Percentiles rank a stretch among this genome's conserved stretches.
phyloP scores from a whole-genome alignment of 1,140 invertebrate species.

The Drepana arcuata region DNA sequence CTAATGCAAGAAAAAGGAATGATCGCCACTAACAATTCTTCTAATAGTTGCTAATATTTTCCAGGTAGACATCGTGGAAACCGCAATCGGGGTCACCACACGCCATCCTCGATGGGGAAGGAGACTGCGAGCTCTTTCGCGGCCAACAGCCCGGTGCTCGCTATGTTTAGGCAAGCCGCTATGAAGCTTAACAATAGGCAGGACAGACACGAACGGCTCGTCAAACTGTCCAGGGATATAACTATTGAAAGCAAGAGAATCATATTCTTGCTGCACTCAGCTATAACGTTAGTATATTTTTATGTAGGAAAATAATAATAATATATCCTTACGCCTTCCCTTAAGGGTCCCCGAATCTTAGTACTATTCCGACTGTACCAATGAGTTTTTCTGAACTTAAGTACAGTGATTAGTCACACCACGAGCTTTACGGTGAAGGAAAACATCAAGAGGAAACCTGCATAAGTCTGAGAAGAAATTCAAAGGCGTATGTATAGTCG shows the following conservation, averaged over 20 bases:
- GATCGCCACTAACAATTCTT: no score
- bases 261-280: constrained; percentile 89
- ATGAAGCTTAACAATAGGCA: constrained; percentile 83
- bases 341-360: no score
- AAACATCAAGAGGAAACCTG: no score
- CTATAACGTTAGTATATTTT: constrained; percentile 66
- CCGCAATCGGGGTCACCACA: constrained; percentile 28
- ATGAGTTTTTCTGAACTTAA: no score
- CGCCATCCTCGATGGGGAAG: constrained; percentile 31
- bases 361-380: no score
- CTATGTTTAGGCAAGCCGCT: constrained; percentile 80
- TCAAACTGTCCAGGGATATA: constrained; percentile 90
- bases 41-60: constrained; percentile 8
- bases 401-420: no score
- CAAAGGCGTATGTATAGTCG: no score
- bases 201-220: constrained; percentile 87
- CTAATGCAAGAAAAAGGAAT: no score
- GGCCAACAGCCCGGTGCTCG: constrained; percentile 73
- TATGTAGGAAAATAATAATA: no score
- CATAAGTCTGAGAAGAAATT: no score
- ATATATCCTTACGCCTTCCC: no score
- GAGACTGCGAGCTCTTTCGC: constrained; percentile 22
- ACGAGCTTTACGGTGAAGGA: no score
- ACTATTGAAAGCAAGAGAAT: constrained; percentile 93
- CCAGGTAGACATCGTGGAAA: constrained; percentile 38